Evolutionary conservation across 2,888 invertebrate genomes (phyloP).

Genomic region (Tryphoninae sp.): DNA sequence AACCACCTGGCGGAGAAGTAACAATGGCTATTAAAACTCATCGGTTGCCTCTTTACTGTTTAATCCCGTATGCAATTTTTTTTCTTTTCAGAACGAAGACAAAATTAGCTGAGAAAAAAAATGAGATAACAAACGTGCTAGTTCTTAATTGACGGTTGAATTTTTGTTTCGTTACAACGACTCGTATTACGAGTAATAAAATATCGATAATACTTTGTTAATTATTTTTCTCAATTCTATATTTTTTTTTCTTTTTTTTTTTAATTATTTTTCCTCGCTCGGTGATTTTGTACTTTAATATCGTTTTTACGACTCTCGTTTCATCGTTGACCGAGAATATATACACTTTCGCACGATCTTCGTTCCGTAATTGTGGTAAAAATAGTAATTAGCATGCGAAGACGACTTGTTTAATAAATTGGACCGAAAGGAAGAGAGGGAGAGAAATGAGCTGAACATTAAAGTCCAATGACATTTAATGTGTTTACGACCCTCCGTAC

Average conservation of each 20-base stretch:
- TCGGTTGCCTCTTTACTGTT: too few relatives aligned
- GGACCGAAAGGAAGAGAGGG: neutral
- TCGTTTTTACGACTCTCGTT: conserved; percentile 20
- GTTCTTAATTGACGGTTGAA: too few relatives aligned
- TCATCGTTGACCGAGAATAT: conserved; percentile 6
- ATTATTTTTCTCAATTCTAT: conserved; percentile 7
- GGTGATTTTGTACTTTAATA: neutral
- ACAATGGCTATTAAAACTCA: too few relatives aligned
- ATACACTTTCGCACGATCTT: conserved; percentile 10
- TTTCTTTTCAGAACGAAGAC: too few relatives aligned
- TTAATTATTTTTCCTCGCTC: conserved; percentile 10
- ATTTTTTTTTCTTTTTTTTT: neutral
- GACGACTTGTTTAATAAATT: conserved; percentile 41
- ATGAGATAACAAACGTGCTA: too few relatives aligned
- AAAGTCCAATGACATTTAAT: conserved; percentile 44
- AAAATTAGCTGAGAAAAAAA: too few relatives aligned
- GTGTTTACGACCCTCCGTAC: conserved; percentile 9
- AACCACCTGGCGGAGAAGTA: too few relatives aligned
- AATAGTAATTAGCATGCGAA: conserved; percentile 30
- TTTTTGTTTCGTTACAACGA: neutral
- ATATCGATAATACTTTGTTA: neutral
- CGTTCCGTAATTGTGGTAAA: conserved; percentile 32
- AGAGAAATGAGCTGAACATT: conserved; percentile 13
- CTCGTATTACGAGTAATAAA: conserved; percentile 21
- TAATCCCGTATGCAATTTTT: too few relatives aligned